Percentiles rank a stretch among this genome's conserved stretches.
Evolutionary conservation across 2,888 invertebrate genomes (phyloP).

Genomic region (Tachina lurida): DNA sequence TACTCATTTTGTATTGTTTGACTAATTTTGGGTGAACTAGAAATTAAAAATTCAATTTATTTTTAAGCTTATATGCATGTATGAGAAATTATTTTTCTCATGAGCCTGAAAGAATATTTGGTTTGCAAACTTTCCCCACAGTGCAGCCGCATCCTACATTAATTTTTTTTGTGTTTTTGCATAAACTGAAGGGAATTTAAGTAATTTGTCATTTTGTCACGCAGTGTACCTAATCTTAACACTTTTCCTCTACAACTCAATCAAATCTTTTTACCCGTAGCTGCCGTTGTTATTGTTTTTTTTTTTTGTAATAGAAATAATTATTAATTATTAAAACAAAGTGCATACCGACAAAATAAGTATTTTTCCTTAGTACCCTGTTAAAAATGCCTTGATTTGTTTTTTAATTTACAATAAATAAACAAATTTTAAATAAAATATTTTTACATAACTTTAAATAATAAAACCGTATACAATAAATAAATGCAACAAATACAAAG

Average conservation of each 20-base stretch:
- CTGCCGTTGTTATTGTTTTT: conserved; percentile 65
- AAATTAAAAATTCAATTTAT: no score
- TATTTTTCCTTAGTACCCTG: conserved; percentile 76
- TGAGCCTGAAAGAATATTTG: no score
- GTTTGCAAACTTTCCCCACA: no score
- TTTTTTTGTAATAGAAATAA: conserved; percentile 7
- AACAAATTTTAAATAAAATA: conserved; percentile 72
- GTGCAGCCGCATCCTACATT: no score
- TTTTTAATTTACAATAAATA: conserved; percentile 75
- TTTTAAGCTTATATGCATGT: no score
- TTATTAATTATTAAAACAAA: conserved; percentile 42
- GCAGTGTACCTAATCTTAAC: conserved; percentile 4
- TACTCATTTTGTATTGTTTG: no score
- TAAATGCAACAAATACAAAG: conserved; percentile 43
- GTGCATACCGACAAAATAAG: conserved; percentile 47
- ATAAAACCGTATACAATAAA: conserved; percentile 70
- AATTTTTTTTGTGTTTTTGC: not conserved
- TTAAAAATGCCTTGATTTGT: conserved; percentile 79
- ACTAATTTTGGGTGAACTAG: no score
- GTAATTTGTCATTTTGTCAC: not conserved
- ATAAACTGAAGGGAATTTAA: not conserved
- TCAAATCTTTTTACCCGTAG: conserved; percentile 63
- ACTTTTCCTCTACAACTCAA: not conserved
- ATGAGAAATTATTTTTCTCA: no score
- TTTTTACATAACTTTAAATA: conserved; percentile 73